Evolutionary conservation across 2,797 vertebrate species (phyloP).

Genomic region (Scarus forsteni): DNA sequence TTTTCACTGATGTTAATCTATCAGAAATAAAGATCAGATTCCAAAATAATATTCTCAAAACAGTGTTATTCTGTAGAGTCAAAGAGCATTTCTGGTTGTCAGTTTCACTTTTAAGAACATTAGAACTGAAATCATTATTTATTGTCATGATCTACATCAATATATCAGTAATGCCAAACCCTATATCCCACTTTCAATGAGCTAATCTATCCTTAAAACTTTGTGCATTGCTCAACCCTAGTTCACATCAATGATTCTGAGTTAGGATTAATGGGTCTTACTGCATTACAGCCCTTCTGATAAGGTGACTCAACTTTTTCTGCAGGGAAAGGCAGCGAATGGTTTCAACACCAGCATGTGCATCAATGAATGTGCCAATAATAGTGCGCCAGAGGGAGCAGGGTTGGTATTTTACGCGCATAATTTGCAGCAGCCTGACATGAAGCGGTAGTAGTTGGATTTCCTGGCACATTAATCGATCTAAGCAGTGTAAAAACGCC

Average conservation of each 20-base stretch:
- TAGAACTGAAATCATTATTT: no score
- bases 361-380: slow-evolving; percentile 32
- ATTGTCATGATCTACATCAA: no score
- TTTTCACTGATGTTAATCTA: no score
- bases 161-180: no score
- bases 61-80: no score
- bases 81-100: no score
- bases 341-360: slow-evolving; percentile 15
- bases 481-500: background rate
- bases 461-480: slow-evolving; percentile 39
- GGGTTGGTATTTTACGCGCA: slow-evolving; percentile 30
- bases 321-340: background rate
- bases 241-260: background rate
- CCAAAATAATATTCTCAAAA: no score
- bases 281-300: background rate
- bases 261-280: background rate
- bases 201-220: background rate
- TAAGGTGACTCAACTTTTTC: slow-evolving; percentile 17
- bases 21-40: no score
- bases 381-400: slow-evolving; percentile 29
- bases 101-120: no score
- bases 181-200: no score
- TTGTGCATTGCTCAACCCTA: no score
- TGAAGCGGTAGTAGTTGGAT: slow-evolving; percentile 16
- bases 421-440: slow-evolving; percentile 22